phyloP scores from a whole-genome alignment of 2,888 invertebrate genomes.

The Alentia gelatinosa region DNA sequence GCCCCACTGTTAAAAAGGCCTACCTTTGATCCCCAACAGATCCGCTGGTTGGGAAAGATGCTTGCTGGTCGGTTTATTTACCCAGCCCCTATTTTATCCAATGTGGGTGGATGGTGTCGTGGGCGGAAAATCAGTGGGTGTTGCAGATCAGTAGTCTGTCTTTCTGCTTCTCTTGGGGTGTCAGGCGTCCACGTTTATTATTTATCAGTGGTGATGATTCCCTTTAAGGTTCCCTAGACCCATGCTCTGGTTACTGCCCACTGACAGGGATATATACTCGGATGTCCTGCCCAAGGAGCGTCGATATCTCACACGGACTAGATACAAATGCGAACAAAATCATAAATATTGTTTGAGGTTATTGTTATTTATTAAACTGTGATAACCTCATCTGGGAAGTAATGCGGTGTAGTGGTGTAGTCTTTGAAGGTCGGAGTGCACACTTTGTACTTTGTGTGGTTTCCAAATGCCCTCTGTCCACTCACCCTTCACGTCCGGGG shows the following conservation, averaged over 20 bases:
- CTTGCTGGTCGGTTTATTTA: not conserved
- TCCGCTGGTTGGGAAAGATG: not conserved
- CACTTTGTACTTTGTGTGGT: not conserved
- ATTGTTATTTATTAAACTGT: not conserved
- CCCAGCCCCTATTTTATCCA: not conserved
- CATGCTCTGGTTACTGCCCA: not conserved
- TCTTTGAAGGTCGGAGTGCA: not conserved
- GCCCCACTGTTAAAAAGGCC: slow-evolving; percentile 9
- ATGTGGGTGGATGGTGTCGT: not conserved
- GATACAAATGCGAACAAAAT: no score
- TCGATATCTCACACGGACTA: no score
- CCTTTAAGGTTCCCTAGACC: not conserved
- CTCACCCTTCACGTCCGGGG: slow-evolving; percentile 14
- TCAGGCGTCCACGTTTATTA: not conserved
- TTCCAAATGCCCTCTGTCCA: not conserved
- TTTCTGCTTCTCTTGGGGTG: not conserved
- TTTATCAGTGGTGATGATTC: not conserved
- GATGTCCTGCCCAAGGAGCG: no score
- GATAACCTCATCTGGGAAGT: not conserved
- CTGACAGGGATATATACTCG: no score
- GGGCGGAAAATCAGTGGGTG: not conserved
- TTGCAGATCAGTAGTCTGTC: not conserved
- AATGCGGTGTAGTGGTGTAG: not conserved
- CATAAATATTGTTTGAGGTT: no score
- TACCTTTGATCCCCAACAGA: not conserved